phyloP scores from a whole-genome alignment of 2,113 vertebrate genomes.

The Scomber scombrus region DNA sequence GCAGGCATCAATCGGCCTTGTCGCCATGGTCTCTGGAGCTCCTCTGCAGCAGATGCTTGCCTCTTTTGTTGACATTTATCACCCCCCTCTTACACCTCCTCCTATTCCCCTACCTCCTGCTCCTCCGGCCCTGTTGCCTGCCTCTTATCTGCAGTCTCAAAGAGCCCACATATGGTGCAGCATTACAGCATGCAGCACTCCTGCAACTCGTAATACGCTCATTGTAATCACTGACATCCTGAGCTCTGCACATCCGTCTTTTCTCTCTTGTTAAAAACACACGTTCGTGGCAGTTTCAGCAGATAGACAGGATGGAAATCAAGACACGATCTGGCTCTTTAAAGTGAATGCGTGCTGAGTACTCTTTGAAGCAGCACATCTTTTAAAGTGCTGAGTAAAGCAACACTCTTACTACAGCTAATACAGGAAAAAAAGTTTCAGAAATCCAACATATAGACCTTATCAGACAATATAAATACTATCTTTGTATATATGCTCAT shows the following conservation, averaged over 20 bases:
- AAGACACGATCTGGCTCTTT: not conserved
- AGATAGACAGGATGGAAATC: slow-evolving; percentile 6
- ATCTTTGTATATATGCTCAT: not conserved
- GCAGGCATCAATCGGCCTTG: slow-evolving; percentile 50
- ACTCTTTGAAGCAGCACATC: not conserved
- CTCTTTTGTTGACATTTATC: slow-evolving; percentile 68
- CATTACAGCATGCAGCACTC: slow-evolving; percentile 18
- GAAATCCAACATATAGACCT: not conserved
- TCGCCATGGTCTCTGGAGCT: slow-evolving; percentile 69
- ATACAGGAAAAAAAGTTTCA: slow-evolving; percentile 2
- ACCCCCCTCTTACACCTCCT: slow-evolving; percentile 17
- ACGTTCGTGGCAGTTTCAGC: not conserved
- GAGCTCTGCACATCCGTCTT: slow-evolving; percentile 22
- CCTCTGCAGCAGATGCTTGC: slow-evolving; percentile 43
- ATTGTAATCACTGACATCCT: slow-evolving; percentile 45
- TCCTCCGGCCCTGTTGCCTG: slow-evolving; percentile 16
- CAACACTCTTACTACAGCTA: not conserved
- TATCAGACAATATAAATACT: not conserved
- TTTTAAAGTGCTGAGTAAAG: slow-evolving; percentile 11
- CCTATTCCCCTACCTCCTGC: slow-evolving; percentile 30
- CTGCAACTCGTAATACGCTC: not conserved
- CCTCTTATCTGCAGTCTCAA: slow-evolving; percentile 68
- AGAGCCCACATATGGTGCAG: slow-evolving; percentile 49
- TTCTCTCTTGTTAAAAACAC: slow-evolving; percentile 8
- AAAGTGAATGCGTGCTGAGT: not conserved